phyloP scores from a whole-genome alignment of 2,797 vertebrate genomes.

The Anas capensis region DNA sequence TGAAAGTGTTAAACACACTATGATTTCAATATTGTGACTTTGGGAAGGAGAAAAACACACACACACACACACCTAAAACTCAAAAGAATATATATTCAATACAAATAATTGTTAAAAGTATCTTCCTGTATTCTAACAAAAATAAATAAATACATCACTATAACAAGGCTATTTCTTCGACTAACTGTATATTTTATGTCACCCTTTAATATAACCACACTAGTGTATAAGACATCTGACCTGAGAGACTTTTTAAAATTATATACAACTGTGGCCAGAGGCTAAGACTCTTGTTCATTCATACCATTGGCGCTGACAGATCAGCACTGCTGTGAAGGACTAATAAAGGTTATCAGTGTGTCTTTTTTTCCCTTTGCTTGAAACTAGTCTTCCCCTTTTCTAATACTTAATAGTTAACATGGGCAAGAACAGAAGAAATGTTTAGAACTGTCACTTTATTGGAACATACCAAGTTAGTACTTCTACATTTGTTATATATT shows the following conservation, averaged over 20 bases:
- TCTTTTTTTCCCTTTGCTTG: neutral
- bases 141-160: neutral
- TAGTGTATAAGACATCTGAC: neutral
- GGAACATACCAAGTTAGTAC: neutral
- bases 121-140: neutral
- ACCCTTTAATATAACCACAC: neutral
- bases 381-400: neutral
- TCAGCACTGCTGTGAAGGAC: neutral
- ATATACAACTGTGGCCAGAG: neutral
- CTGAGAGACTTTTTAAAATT: neutral
- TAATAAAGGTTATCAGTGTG: neutral
- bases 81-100: neutral
- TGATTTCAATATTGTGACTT: conserved; percentile 6
- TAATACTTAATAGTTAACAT: neutral
- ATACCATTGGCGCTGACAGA: neutral
- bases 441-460: neutral
- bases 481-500: neutral
- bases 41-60: neutral
- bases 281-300: neutral
- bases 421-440: neutral
- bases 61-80: neutral
- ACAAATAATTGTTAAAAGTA: neutral
- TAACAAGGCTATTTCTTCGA: neutral
- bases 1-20: conserved; percentile 51
- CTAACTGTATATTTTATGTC: neutral